Evolutionary conservation across 1,140 invertebrate species (phyloP).

Genomic region (Orchesella cincta): DNA sequence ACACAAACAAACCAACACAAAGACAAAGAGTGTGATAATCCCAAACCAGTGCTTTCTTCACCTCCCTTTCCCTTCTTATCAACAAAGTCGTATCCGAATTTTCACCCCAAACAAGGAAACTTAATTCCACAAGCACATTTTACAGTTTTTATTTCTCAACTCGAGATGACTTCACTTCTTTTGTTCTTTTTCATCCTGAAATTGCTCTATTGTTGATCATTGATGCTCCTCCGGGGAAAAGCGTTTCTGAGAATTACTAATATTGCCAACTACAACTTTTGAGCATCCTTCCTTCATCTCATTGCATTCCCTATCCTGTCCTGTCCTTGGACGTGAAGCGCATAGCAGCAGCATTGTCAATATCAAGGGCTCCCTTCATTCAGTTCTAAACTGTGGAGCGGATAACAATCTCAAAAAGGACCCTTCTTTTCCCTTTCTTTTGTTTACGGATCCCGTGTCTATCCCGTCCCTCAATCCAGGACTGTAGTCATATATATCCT

Average conservation of each 20-base stretch:
- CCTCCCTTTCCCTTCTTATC: no score
- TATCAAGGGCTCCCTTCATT: background rate
- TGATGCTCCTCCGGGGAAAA: background rate
- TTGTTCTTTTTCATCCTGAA: background rate
- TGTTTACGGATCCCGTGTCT: no score
- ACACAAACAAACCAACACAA: no score
- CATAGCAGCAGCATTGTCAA: background rate
- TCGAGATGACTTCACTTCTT: background rate
- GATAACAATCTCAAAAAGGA: background rate
- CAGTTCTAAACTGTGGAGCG: background rate
- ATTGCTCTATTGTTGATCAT: background rate
- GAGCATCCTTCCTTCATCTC: background rate
- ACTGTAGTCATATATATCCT: no score
- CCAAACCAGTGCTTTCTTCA: no score
- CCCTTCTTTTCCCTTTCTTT: background rate
- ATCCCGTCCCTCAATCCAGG: no score
- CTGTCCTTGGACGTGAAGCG: slow-evolving; percentile 11
- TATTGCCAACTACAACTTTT: no score
- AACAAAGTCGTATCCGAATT: no score
- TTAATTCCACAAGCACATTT: background rate
- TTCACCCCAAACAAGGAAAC: no score
- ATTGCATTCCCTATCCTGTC: slow-evolving; percentile 7
- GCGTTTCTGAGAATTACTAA: slow-evolving; percentile 14
- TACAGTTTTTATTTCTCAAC: background rate
- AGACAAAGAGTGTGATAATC: no score